A percentile compares a stretch with the other conserved stretches of the same genome.
These are phyloP conservation scores for Gadopsis marmoratus DNA, from an alignment of 2,797 vertebrate genomes.

Conservation along the genomic window DNA sequence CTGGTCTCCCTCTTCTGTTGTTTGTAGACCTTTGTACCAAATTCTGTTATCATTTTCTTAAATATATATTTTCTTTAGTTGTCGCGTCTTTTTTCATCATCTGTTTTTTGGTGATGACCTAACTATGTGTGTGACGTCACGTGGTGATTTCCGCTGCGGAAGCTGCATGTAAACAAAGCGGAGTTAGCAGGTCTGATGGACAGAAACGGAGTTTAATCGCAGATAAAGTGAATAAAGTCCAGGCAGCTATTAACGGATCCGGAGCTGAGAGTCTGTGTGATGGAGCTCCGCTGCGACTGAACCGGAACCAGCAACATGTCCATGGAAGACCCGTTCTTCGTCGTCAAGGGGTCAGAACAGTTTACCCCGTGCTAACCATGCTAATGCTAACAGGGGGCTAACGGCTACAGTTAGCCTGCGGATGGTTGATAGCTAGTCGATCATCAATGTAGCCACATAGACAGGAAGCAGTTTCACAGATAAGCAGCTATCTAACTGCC, in stretches of 20 bases:
- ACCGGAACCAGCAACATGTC: conserved; percentile 85
- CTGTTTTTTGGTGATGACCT: no score
- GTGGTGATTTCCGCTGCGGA: conserved; percentile 31
- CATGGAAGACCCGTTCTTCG: conserved; percentile 99
- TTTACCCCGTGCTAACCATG: neutral
- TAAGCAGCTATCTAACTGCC: neutral
- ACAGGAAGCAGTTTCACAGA: rapidly evolving
- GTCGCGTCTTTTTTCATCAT: neutral
- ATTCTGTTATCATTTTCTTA: no score
- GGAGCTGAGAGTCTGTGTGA: conserved; percentile 5
- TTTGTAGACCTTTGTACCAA: no score
- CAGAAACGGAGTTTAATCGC: neutral
- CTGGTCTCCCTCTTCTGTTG: no score
- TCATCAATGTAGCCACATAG: neutral
- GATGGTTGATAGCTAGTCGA: no score
- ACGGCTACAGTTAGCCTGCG: neutral
- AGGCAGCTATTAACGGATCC: neutral
- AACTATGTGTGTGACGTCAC: conserved; percentile 24
- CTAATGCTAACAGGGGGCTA: conserved; percentile 31
- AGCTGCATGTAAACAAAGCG: conserved; percentile 75
- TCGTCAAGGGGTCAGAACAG: conserved; percentile 94
- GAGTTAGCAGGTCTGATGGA: neutral
- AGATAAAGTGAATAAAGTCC: neutral
- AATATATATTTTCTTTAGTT: no score
- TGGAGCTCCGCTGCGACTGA: conserved; percentile 56